Evolutionary conservation across 2,113 vertebrate species (phyloP).

Genomic region (Protobothrops mucrosquamatus): DNA sequence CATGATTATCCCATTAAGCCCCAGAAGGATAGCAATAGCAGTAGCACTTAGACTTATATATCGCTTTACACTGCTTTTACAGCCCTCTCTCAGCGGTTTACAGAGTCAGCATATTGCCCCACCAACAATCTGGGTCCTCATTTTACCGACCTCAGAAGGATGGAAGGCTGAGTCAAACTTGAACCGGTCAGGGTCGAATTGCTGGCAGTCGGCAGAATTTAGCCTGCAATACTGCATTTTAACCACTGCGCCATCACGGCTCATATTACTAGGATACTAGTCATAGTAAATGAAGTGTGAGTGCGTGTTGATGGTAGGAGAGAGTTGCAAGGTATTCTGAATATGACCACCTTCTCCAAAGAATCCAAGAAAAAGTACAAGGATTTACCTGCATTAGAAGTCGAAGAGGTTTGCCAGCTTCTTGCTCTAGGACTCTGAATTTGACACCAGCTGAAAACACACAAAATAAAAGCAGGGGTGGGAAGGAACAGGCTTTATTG

Average conservation of each 20-base stretch:
- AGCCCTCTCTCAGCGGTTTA: neutral
- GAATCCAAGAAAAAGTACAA: neutral
- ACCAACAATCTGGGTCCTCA: neutral
- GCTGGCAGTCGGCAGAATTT: neutral
- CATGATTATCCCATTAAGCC: neutral
- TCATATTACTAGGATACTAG: neutral
- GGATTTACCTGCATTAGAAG: constrained; percentile 91
- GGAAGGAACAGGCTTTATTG: neutral
- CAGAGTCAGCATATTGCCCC: neutral
- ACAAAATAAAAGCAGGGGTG: neutral
- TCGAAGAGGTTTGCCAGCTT: constrained; percentile 82
- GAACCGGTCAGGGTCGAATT: neutral
- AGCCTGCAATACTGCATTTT: neutral
- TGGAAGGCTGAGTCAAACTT: neutral
- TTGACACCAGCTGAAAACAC: constrained; percentile 86
- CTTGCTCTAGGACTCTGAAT: constrained; percentile 85
- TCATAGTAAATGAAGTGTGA: neutral
- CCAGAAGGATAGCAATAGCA: neutral
- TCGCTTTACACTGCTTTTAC: neutral
- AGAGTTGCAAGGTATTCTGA: neutral
- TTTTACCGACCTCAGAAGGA: neutral
- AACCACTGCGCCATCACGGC: neutral
- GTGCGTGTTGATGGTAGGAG: neutral
- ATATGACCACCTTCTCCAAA: fast-evolving
- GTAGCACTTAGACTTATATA: neutral